Evolutionary conservation across 2,888 invertebrate genomes (phyloP).

Genomic region (Eurytoma adleriae): DNA sequence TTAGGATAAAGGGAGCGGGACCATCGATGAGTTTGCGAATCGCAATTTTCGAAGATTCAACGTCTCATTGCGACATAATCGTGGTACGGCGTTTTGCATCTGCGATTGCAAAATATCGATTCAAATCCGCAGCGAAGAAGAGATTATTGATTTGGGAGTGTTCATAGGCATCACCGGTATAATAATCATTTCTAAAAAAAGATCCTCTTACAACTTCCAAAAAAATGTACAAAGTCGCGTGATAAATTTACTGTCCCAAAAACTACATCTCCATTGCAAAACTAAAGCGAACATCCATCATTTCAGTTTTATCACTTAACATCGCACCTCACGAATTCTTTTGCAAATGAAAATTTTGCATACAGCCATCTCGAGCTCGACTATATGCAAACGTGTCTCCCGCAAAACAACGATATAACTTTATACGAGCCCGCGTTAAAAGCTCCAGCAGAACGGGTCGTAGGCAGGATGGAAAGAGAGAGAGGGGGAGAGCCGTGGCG

Average conservation of each 20-base stretch:
- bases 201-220: neutral
- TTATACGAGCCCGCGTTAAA: neutral
- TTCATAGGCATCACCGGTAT: neutral
- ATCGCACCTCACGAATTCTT: neutral
- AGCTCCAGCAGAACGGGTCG: neutral
- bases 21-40: neutral
- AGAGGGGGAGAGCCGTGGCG: too few species aligned
- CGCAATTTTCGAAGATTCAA: slow-evolving; percentile 22
- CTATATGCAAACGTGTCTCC: neutral
- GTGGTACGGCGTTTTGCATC: slow-evolving; percentile 40
- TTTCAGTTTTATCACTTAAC: neutral
- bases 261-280: neutral
- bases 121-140: slow-evolving; percentile 31
- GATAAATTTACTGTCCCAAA: neutral
- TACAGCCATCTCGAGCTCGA: neutral
- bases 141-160: slow-evolving; percentile 48
- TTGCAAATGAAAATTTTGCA: neutral
- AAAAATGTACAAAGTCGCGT: neutral
- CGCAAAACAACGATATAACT: neutral
- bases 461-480: neutral
- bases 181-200: slow-evolving; percentile 20
- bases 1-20: neutral
- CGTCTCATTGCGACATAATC: slow-evolving; percentile 7
- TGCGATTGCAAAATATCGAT: slow-evolving; percentile 53
- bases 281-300: neutral